Evolutionary conservation across 2,113 vertebrate species (phyloP).

Genomic region (Symphodus melops): DNA sequence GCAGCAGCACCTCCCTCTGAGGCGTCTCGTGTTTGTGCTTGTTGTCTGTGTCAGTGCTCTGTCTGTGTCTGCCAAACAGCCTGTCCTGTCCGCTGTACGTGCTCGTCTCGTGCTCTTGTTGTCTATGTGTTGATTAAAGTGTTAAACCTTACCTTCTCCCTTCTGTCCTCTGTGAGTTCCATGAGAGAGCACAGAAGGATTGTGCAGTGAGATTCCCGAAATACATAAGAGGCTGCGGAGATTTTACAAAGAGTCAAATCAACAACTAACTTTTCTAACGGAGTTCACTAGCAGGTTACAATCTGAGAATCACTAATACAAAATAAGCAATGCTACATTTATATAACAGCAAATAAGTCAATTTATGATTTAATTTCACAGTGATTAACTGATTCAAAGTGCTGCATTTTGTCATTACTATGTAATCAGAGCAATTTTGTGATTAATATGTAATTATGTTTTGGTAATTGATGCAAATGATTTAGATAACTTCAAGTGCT

Average conservation of each 20-base stretch:
- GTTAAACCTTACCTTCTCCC: slow-evolving; percentile 78
- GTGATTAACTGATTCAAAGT: slow-evolving; percentile 67
- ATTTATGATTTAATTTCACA: slow-evolving; percentile 66
- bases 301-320: neutral
- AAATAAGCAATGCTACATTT: slow-evolving; percentile 5
- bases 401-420: slow-evolving; percentile 46
- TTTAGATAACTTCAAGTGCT: slow-evolving; percentile 38
- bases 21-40: slow-evolving; percentile 61
- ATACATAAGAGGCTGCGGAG: neutral
- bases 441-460: slow-evolving; percentile 65
- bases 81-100: slow-evolving; percentile 59
- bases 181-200: slow-evolving; percentile 83
- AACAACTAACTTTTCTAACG: neutral
- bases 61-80: slow-evolving; percentile 57
- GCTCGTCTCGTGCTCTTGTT: slow-evolving; percentile 54
- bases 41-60: slow-evolving; percentile 61
- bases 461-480: slow-evolving; percentile 63
- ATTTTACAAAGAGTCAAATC: neutral
- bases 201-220: neutral
- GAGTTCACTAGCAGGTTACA: neutral
- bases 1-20: slow-evolving; percentile 61
- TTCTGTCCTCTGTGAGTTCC: slow-evolving; percentile 79
- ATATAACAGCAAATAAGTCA: slow-evolving; percentile 29
- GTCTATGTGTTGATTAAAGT: slow-evolving; percentile 66
- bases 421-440: slow-evolving; percentile 60